Percentiles rank a stretch among this genome's conserved stretches.
Evolutionary conservation across 2,113 vertebrate genomes (phyloP).

Genomic region (Ophiodon elongatus): DNA sequence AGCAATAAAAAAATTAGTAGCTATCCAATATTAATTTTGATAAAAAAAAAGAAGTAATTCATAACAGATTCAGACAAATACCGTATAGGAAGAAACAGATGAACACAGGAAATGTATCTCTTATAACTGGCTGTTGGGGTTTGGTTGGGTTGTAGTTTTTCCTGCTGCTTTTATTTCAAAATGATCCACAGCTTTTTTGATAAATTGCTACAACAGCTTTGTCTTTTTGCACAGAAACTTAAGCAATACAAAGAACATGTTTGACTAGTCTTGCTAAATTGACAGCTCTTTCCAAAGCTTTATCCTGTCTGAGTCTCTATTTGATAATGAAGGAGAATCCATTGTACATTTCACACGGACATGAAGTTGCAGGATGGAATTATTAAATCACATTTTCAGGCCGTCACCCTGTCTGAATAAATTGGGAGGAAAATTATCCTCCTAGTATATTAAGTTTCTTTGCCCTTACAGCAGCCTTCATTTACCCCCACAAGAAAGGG

Average conservation of each 20-base stretch:
- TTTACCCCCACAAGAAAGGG: not conserved
- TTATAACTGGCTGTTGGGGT: not conserved
- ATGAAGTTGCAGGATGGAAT: not conserved
- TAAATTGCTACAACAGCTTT: too few relatives aligned
- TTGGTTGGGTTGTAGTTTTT: not conserved
- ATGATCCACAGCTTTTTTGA: not conserved
- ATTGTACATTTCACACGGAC: not conserved
- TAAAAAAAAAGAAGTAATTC: not conserved
- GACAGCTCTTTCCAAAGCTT: not conserved
- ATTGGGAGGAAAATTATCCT: not conserved
- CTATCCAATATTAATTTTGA: not conserved
- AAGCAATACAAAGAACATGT: not conserved
- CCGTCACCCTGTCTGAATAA: slow-evolving; percentile 5
- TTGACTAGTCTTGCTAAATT: not conserved
- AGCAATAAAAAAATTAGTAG: not conserved
- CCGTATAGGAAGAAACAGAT: not conserved
- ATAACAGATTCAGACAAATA: not conserved
- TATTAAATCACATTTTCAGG: not conserved
- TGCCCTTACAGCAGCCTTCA: slow-evolving; percentile 1
- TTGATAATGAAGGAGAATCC: not conserved
- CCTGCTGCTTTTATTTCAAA: not conserved
- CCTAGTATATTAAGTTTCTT: not conserved
- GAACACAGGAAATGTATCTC: not conserved
- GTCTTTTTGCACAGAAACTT: too few relatives aligned
- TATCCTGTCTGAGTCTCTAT: not conserved